Evolutionary conservation across 2,113 vertebrate genomes (phyloP).

Genomic region (Elanoides forficatus): DNA sequence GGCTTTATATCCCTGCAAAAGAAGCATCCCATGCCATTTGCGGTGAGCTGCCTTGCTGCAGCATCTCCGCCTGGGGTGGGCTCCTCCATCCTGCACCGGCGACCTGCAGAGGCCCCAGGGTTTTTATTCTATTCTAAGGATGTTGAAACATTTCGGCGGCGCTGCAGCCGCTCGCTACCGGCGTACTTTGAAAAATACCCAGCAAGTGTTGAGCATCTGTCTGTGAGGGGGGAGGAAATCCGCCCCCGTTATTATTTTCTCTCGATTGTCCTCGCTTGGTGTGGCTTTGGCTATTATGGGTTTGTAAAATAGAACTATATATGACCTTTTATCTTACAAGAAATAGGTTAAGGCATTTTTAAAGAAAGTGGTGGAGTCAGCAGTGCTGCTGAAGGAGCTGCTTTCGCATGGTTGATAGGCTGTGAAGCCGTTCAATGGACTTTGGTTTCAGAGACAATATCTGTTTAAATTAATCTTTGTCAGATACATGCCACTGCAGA

Average conservation of each 20-base stretch:
- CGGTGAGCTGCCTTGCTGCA: neutral
- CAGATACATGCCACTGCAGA: slow-evolving; percentile 63
- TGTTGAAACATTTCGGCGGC: neutral
- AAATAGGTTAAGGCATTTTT: slow-evolving; percentile 67
- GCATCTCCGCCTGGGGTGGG: neutral
- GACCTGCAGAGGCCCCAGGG: neutral
- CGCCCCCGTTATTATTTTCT: slow-evolving; percentile 45
- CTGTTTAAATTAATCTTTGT: slow-evolving; percentile 73
- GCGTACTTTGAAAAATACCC: slow-evolving; percentile 25
- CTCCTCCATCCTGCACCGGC: neutral
- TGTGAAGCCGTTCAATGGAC: slow-evolving; percentile 67
- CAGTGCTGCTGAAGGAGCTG: slow-evolving; percentile 61
- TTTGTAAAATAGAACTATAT: slow-evolving; percentile 66
- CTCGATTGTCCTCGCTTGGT: slow-evolving; percentile 26
- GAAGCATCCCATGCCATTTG: fast-evolving
- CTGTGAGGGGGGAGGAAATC: slow-evolving; percentile 33
- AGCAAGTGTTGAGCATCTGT: slow-evolving; percentile 48
- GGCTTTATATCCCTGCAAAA: neutral
- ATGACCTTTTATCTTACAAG: slow-evolving; percentile 66
- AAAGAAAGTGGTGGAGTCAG: slow-evolving; percentile 65
- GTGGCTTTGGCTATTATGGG: slow-evolving; percentile 57
- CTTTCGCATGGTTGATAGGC: slow-evolving; percentile 64
- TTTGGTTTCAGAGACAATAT: slow-evolving; percentile 71
- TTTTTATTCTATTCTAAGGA: slow-evolving; percentile 2
- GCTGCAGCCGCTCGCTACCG: neutral